Percentiles rank a stretch among this genome's conserved stretches.
Evolutionary conservation across 2,797 vertebrate genomes (phyloP).

Genomic region (Dromococcyx pavoninus): DNA sequence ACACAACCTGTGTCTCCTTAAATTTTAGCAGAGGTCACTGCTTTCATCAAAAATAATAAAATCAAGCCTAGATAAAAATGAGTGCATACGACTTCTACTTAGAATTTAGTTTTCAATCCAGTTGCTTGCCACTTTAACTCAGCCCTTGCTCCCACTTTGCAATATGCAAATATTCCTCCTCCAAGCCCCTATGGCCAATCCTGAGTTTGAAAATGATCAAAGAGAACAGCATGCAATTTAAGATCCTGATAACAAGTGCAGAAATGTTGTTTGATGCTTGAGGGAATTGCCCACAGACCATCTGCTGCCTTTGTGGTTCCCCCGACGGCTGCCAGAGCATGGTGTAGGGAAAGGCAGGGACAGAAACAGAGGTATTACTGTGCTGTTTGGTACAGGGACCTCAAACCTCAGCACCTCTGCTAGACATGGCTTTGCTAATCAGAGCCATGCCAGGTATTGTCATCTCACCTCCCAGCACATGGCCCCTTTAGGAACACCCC

Average conservation of each 20-base stretch:
- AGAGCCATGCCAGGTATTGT: neutral
- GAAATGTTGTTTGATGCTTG: slow-evolving; percentile 72
- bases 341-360: neutral
- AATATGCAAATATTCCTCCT: slow-evolving; percentile 62
- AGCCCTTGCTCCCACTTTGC: slow-evolving; percentile 10
- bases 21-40: neutral
- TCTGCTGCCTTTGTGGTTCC: slow-evolving; percentile 69
- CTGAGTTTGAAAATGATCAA: slow-evolving; percentile 71
- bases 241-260: slow-evolving; percentile 67
- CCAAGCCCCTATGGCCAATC: slow-evolving; percentile 41
- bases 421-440: neutral
- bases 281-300: slow-evolving; percentile 69
- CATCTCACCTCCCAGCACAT: neutral
- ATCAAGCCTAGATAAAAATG: neutral
- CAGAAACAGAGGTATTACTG: neutral
- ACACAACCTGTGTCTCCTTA: neutral
- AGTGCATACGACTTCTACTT: neutral
- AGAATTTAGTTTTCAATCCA: slow-evolving; percentile 48
- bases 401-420: neutral
- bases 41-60: neutral
- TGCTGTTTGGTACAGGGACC: neutral
- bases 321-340: slow-evolving; percentile 61
- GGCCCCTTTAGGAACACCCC: neutral
- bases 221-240: slow-evolving; percentile 66
- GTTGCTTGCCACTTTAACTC: slow-evolving; percentile 58